Percentiles rank a stretch among this genome's conserved stretches.
phyloP scores from a whole-genome alignment of 2,888 invertebrate species.

The Paralinhomoeus sp. region DNA sequence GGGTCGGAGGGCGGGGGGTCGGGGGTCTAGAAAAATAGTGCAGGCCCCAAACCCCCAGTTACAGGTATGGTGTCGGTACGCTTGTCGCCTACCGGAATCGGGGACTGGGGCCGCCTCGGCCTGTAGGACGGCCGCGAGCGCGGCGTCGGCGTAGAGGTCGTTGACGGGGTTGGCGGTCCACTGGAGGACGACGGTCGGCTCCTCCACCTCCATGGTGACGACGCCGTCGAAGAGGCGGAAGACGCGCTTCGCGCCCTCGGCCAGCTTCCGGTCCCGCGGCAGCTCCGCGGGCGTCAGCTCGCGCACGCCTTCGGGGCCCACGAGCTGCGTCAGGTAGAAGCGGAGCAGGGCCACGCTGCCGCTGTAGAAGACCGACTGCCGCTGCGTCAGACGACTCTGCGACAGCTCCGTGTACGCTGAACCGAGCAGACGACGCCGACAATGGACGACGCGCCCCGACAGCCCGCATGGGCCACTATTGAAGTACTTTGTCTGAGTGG shows the following conservation, averaged over 20 bases:
- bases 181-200: conserved; percentile 60
- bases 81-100: too few relatives aligned
- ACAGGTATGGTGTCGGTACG: too few relatives aligned
- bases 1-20: too few relatives aligned
- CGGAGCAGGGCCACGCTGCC: conserved; percentile 40
- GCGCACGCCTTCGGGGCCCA: conserved; percentile 23
- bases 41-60: too few relatives aligned
- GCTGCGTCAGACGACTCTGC: conserved; percentile 71
- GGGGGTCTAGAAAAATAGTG: too few relatives aligned
- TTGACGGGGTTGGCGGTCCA: conserved; percentile 84
- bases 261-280: not conserved
- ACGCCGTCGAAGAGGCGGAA: conserved; percentile 52
- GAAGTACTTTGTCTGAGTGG: too few relatives aligned
- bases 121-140: conserved; percentile 61
- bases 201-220: conserved; percentile 55
- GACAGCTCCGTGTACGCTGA: conserved; percentile 82
- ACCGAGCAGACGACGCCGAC: too few relatives aligned
- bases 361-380: conserved; percentile 65
- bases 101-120: conserved; percentile 38
- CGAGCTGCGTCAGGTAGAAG: conserved; percentile 29
- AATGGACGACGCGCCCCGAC: too few relatives aligned
- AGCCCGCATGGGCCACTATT: too few relatives aligned
- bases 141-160: conserved; percentile 94
- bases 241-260: conserved; percentile 35
- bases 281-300: not conserved